phyloP scores from a whole-genome alignment of 2,888 invertebrate genomes.

The Drosophila quinaria region DNA sequence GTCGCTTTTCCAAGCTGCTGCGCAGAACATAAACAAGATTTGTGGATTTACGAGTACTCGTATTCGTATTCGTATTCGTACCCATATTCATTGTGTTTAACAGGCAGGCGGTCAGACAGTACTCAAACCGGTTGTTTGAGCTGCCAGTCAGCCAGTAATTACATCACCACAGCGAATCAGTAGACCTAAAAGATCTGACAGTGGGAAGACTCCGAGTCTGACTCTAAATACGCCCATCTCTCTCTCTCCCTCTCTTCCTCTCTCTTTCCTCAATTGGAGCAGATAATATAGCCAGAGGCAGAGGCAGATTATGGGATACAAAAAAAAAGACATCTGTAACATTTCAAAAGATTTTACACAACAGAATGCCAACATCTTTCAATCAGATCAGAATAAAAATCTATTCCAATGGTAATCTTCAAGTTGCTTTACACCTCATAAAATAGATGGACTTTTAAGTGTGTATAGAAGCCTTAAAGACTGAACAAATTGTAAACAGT shows the following conservation, averaged over 20 bases:
- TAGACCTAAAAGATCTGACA: conserved; percentile 24
- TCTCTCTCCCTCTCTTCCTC: not conserved
- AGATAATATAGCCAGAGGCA: conserved; percentile 20
- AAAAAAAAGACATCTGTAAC: conserved; percentile 56
- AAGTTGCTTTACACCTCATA: conserved; percentile 7
- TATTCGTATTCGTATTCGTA: not conserved
- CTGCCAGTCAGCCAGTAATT: conserved; percentile 68
- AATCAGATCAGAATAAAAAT: conserved; percentile 4
- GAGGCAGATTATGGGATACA: conserved; percentile 8
- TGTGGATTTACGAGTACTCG: conserved; percentile 19
- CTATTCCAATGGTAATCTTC: conserved; percentile 11
- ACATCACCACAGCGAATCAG: conserved; percentile 65
- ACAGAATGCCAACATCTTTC: conserved; percentile 15
- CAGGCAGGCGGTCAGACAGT: conserved; percentile 42
- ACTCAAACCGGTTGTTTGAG: conserved; percentile 70
- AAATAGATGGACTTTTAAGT: conserved; percentile 18
- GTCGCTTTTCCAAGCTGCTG: conserved; percentile 20
- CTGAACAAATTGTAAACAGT: conserved; percentile 27
- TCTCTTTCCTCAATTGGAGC: not conserved
- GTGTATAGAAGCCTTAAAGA: conserved; percentile 5
- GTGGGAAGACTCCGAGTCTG: conserved; percentile 15
- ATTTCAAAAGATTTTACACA: conserved; percentile 46
- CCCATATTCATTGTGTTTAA: conserved; percentile 28
- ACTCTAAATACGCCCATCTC: conserved; percentile 41
- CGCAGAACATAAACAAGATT: conserved; percentile 68